Conservation (phyloP, 2,113 vertebrate species). For the Tupaia chinensis region DNA sequence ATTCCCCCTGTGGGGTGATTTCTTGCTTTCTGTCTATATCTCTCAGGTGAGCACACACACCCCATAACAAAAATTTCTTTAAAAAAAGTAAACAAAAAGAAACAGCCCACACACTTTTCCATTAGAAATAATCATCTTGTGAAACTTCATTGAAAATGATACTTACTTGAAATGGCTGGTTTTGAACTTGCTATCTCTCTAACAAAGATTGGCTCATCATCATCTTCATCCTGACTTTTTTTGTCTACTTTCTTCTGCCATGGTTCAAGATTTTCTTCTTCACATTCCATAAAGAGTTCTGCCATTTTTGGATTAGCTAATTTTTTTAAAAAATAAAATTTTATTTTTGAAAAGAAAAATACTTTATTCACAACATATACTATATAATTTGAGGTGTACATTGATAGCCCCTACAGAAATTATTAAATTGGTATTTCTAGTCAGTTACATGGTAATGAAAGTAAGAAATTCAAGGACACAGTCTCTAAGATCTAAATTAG, state of each 20-base stretch:
- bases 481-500: conserved; percentile 15
- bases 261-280: conserved; percentile 98
- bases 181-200: conserved; percentile 94
- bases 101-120: background rate
- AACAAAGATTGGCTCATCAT: conserved; percentile 97
- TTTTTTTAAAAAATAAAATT: conserved; percentile 16
- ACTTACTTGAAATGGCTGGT: conserved; percentile 87
- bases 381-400: conserved; percentile 24
- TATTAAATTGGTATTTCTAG: conserved; percentile 26
- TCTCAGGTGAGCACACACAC: no score
- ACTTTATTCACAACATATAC: background rate
- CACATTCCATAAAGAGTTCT: conserved; percentile 99
- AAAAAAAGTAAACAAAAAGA: no score
- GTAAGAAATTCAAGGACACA: conserved; percentile 8
- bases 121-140: conserved; percentile 12
- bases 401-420: conserved; percentile 38
- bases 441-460: conserved; percentile 24
- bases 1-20: no score
- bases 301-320: conserved; percentile 90
- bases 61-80: no score
- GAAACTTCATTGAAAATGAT: conserved; percentile 64
- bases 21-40: no score
- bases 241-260: conserved; percentile 93
- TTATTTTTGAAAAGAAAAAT: conserved; percentile 57
- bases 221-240: conserved; percentile 89